Evolutionary conservation across 2,797 vertebrate species (phyloP).

Genomic region (Enteromius unitaeniatus): DNA sequence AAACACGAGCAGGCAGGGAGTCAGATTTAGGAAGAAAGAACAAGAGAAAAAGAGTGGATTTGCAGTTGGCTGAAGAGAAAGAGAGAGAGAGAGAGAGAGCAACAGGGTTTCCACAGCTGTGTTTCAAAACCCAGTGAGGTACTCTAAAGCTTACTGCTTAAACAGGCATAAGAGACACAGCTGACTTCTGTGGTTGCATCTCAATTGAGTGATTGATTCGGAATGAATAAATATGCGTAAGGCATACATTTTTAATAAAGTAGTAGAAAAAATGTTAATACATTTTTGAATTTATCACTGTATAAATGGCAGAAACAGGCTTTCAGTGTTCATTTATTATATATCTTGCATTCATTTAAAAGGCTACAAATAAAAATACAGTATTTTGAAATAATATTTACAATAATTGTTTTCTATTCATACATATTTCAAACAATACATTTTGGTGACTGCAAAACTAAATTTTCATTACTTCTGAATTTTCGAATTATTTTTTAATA

Average conservation of each 20-base stretch:
- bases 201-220: not conserved
- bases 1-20: conserved; percentile 62
- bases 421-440: not conserved
- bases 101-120: conserved; percentile 5
- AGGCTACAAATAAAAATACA: not conserved
- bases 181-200: not conserved
- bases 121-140: not conserved
- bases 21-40: conserved; percentile 59
- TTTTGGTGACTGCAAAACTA: not conserved
- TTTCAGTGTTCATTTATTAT: not conserved
- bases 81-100: not conserved
- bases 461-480: not conserved
- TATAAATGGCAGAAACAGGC: not conserved
- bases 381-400: not conserved
- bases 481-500: not conserved
- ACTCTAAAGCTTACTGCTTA: not conserved
- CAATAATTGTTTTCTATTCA: not conserved
- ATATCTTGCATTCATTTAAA: not conserved
- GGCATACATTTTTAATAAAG: not conserved
- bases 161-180: not conserved
- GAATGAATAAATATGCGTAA: not conserved
- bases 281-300: not conserved
- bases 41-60: conserved; percentile 3
- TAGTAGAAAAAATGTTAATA: too few relatives aligned
- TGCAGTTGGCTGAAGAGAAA: not conserved